Base-by-base conservation (phyloP, 2,797 vertebrate genomes). In the Prionace glauca region DNA sequence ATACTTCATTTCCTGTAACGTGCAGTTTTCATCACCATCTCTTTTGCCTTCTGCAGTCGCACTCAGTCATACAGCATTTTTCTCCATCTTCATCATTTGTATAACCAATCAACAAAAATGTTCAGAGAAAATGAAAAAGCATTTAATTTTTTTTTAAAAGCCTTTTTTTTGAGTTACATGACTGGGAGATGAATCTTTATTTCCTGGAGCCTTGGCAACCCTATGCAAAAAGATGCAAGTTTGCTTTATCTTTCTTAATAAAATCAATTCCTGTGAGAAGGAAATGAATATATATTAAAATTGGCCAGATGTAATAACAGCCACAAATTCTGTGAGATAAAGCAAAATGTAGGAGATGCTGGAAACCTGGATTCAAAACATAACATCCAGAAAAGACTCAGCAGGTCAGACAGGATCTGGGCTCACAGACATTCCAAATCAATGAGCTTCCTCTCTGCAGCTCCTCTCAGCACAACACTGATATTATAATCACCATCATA, bases 221-320 rank as follows among this genome's bases (percentile, higher is more conserved):
- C 18, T 0, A 36, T 41, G 62, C 65, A 91, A n/a, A 91, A n/a
- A 91, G 62, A n/a, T 67, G 60, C 88, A 67, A 69, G n/a, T 3
- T 41, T 12, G 32, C 36, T 69, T 18, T 92, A n/a, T 11, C 62
- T 92, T 67, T 11, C n/a, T 92, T 69, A 69, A 69, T 92, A 69
- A 92, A 67, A 92, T 92, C 62, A 41, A 41, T 92, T 92, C 90
- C 90, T 92, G n/a, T 10, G 20, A 92, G 88, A 36, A 22, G 62
- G n/a, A n/a, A n/a, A 60, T 62, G 56, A 41, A 67, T 3, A 92
- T 22, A 67, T 41, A 67, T 67, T 62, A 62, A 67, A n/a, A 69
- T 41, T 41, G 62, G 22, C 4, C n/a, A 12, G 16, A 69, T 45
- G 3, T 69, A 69, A 92, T 41, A 69, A 69, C 62, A 24, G 90